Evolutionary conservation across 2,113 vertebrate species (phyloP), one percentile per base, ranked within the genome.

Genomic region (Platichthys flesus): DNA sequence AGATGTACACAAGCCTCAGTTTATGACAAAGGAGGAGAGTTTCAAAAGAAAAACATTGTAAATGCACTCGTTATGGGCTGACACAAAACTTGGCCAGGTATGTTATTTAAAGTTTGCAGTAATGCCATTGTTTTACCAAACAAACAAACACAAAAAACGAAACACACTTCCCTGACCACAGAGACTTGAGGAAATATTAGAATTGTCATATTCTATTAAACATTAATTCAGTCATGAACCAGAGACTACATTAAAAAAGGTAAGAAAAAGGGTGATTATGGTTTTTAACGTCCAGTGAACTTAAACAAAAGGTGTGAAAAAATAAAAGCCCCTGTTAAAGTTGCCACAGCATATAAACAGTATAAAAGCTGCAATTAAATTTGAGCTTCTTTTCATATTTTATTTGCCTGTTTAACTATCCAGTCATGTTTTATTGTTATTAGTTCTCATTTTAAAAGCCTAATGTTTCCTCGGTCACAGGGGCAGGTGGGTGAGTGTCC

Each of bases 311-410:
- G 31, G 18, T 55, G 35, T 6, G 35, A 28, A 68, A 76, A 67
- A 71, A 54, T 45, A 61, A 76, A 71, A 71, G 16, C 24, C n/a
- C 55, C 24, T 51, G 21, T 77, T 73, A 82, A 79, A 82, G 67
- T 51, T 35, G 52, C 55, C 65, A 54, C 67, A 60, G 65, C 35
- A 20, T 73, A 76, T 68, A 81, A 88, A 84, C 35, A 52, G 64
- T 68, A 59, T 76, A 54, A 85, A 78, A 78, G 20, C 57, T 76
- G 76, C 64, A 67, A 74, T 85, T 64, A 84, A 78, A 63, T 45
- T 76, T 84, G 1, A 79, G 67, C 64, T 79, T 64, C 54, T 76
- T 76, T 85, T 82, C 37, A 23, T 74, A 51, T 75, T 89, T 86
- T 42, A 88, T 89, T 81, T 71, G 59, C 67, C 71, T 18, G 1